Percentiles rank a stretch among this genome's conserved stretches.
Evolutionary conservation across 2,888 invertebrate species (phyloP).

Genomic region (Halictus ligatus): DNA sequence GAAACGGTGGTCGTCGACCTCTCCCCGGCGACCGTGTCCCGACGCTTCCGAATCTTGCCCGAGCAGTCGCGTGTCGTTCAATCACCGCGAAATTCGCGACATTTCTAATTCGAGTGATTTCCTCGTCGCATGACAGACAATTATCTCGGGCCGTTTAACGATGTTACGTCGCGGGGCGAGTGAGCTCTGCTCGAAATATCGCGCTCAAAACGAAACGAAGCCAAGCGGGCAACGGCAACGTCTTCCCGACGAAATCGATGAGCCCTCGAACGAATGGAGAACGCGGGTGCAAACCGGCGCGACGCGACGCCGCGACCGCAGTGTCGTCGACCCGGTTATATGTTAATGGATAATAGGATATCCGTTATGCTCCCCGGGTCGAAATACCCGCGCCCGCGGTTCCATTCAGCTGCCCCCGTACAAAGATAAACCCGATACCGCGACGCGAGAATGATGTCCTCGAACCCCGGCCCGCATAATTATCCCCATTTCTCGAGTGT

Average conservation of each 20-base stretch:
- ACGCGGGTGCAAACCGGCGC: background rate
- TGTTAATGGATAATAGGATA: slow-evolving; percentile 77
- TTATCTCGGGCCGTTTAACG: slow-evolving; percentile 42
- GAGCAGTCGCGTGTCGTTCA: slow-evolving; percentile 8
- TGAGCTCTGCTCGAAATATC: slow-evolving; percentile 56
- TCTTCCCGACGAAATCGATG: slow-evolving; percentile 71
- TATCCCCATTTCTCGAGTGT: slow-evolving; percentile 57
- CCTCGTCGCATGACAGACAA: slow-evolving; percentile 25
- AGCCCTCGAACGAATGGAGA: slow-evolving; percentile 40
- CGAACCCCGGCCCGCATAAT: slow-evolving; percentile 50
- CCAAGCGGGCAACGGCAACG: slow-evolving; percentile 52
- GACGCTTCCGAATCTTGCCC: slow-evolving; percentile 33
- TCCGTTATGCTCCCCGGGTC: slow-evolving; percentile 62
- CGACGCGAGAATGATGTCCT: slow-evolving; percentile 44
- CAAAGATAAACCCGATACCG: slow-evolving; percentile 65
- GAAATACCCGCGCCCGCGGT: slow-evolving; percentile 32
- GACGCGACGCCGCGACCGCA: background rate
- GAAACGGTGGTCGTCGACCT: slow-evolving; percentile 47
- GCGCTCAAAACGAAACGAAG: slow-evolving; percentile 63
- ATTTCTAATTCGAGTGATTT: slow-evolving; percentile 37
- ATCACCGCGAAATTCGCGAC: slow-evolving; percentile 18
- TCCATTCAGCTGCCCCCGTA: slow-evolving; percentile 57
- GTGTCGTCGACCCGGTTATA: slow-evolving; percentile 67
- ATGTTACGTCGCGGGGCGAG: slow-evolving; percentile 14
- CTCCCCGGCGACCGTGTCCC: background rate